Evolutionary conservation across 1,140 invertebrate species (phyloP).

Genomic region (Saccostrea cuccullata): DNA sequence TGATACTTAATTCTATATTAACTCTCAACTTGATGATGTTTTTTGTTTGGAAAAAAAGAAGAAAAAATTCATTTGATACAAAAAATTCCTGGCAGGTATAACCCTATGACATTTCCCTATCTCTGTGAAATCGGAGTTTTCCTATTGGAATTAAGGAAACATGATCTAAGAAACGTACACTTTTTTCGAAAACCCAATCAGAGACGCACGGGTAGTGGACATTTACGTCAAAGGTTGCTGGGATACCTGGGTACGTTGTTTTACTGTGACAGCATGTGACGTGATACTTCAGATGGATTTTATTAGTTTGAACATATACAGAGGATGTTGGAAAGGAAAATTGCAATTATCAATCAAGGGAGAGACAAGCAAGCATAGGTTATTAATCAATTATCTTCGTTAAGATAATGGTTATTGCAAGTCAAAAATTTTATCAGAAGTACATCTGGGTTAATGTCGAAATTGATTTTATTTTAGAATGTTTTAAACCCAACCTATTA

Average conservation of each 20-base stretch:
- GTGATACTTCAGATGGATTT: neutral
- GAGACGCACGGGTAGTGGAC: neutral
- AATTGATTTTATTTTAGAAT: no score
- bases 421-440: no score
- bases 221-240: constrained; percentile 6
- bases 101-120: neutral
- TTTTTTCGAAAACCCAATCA: neutral
- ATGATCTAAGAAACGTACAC: neutral
- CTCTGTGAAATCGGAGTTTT: neutral
- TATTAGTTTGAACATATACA: neutral
- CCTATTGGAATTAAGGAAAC: neutral
- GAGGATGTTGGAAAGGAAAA: neutral
- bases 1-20: no score
- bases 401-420: no score
- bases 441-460: no score
- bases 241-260: neutral
- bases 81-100: neutral
- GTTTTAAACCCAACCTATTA: no score
- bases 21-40: no score
- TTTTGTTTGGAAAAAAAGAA: no score
- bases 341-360: constrained; percentile 12
- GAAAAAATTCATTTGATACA: no score
- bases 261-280: neutral
- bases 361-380: neutral
- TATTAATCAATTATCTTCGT: constrained; percentile 10